Evolutionary conservation across 1,140 invertebrate species (phyloP).

Genomic region (Trinorchestia longiramus): DNA sequence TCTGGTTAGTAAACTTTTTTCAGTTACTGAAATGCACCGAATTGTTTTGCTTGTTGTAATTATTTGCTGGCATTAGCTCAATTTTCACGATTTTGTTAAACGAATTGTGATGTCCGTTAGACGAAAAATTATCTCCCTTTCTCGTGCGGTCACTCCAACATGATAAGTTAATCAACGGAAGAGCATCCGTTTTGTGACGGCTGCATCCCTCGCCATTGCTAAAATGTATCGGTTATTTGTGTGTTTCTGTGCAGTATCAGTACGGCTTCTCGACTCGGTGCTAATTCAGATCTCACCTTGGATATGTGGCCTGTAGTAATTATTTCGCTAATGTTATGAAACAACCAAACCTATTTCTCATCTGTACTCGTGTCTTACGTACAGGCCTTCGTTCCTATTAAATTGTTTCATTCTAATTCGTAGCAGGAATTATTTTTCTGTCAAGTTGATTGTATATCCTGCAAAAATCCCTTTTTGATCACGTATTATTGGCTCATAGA

Average conservation of each 20-base stretch:
- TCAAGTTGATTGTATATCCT: no score
- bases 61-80: background rate
- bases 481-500: no score
- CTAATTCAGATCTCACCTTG: no score
- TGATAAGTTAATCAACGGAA: background rate
- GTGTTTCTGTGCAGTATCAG: background rate
- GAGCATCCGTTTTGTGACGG: background rate
- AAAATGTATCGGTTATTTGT: background rate
- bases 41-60: background rate
- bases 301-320: no score
- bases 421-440: no score
- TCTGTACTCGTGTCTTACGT: no score
- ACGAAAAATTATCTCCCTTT: background rate
- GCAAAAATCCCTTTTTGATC: no score
- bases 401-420: no score
- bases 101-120: background rate
- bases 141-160: background rate
- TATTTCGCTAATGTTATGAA: no score
- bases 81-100: background rate
- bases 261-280: background rate
- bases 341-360: no score
- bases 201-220: background rate
- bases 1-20: no score
- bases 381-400: no score
- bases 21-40: background rate